Evolutionary conservation across 1,140 invertebrate species (phyloP).

Genomic region (Penaeus vannamei): DNA sequence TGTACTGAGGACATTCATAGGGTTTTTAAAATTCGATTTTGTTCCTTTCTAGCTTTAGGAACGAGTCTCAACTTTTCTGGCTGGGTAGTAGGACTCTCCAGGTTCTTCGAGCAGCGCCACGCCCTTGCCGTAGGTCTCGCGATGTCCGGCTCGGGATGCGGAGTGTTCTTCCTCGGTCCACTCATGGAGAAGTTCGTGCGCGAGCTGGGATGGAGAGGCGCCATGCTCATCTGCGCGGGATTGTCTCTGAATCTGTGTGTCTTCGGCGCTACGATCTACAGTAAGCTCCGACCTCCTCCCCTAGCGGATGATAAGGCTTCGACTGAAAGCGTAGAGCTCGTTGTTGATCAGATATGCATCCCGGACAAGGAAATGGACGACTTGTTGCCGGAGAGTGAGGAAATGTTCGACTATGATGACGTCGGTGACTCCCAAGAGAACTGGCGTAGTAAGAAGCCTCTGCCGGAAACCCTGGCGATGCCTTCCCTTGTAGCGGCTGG

Average conservation of each 20-base stretch:
- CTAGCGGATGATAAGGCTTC: no score
- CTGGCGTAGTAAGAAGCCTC: not conserved
- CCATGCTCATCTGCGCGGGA: constrained; percentile 74
- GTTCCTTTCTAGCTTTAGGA: constrained; percentile 72
- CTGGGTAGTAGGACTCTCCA: constrained; percentile 74
- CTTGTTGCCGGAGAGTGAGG: no score
- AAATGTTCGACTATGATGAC: no score
- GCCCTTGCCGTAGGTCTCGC: constrained; percentile 75
- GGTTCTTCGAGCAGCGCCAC: constrained; percentile 74
- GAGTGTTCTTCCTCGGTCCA: constrained; percentile 70
- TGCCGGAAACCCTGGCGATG: not conserved
- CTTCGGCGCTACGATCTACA: constrained; percentile 66
- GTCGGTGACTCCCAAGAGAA: not conserved
- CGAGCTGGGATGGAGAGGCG: constrained; percentile 73
- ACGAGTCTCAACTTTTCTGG: constrained; percentile 75
- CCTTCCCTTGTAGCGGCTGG: constrained; percentile 7
- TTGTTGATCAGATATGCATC: not conserved
- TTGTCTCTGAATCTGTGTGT: constrained; percentile 71
- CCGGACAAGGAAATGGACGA: no score
- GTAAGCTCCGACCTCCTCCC: not conserved
- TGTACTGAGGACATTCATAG: constrained; percentile 1
- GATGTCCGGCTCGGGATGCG: constrained; percentile 74
- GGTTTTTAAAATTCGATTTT: not conserved
- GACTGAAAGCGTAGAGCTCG: not conserved
- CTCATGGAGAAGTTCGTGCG: constrained; percentile 70